Evolutionary conservation across 1,140 invertebrate genomes (phyloP).

Genomic region (Trissolcus basalis): DNA sequence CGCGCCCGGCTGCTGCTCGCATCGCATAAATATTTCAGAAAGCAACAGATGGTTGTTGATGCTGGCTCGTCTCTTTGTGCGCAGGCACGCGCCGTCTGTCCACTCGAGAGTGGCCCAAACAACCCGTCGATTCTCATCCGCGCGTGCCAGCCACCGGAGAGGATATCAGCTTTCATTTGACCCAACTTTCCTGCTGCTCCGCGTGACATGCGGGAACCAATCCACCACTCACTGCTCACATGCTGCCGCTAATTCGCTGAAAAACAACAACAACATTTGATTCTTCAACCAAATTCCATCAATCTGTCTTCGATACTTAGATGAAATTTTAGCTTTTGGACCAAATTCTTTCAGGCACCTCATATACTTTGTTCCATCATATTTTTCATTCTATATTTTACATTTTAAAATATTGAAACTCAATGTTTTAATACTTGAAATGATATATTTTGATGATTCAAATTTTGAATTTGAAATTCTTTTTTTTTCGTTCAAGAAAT

Average conservation of each 20-base stretch:
- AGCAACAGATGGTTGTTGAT: conserved; percentile 69
- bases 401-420: too few relatives aligned
- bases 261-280: not conserved
- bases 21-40: conserved; percentile 63
- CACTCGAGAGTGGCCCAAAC: conserved; percentile 32
- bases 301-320: too few relatives aligned
- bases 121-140: conserved; percentile 42
- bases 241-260: conserved; percentile 22
- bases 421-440: too few relatives aligned
- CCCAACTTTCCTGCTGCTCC: conserved; percentile 46
- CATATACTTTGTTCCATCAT: too few relatives aligned
- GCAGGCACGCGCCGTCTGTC: conserved; percentile 61
- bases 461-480: too few relatives aligned
- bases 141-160: conserved; percentile 21
- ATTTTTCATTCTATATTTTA: too few relatives aligned
- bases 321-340: too few relatives aligned
- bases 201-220: conserved; percentile 43
- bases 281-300: too few relatives aligned
- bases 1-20: conserved; percentile 37
- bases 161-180: conserved; percentile 56
- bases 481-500: too few relatives aligned
- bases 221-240: conserved; percentile 38
- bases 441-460: too few relatives aligned
- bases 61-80: conserved; percentile 62
- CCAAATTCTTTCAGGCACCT: too few relatives aligned